Percentiles rank a stretch among this genome's conserved stretches.
Conservation (phyloP, 2,797 vertebrate genomes). For the Hyperoplus immaculatus region DNA sequence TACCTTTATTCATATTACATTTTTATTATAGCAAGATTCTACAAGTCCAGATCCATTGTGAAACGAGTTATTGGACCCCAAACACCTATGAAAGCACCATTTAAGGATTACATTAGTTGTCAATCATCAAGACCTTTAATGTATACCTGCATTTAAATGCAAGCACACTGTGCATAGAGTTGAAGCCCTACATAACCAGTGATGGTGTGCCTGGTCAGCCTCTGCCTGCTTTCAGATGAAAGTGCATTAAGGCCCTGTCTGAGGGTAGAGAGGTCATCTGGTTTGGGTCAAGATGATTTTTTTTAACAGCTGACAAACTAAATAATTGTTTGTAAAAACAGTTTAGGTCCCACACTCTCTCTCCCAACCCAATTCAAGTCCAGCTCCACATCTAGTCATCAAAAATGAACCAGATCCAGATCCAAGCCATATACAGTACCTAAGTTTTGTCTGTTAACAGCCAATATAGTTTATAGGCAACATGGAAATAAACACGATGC, state of each 20-base stretch:
- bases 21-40: no score
- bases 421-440: slow-evolving; percentile 14
- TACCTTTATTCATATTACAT: background rate
- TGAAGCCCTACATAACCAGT: slow-evolving; percentile 12
- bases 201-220: slow-evolving; percentile 30
- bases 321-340: slow-evolving; percentile 28
- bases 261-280: slow-evolving; percentile 43
- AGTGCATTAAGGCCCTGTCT: slow-evolving; percentile 26
- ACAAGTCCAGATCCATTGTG: background rate
- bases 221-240: slow-evolving; percentile 31
- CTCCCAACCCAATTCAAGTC: slow-evolving; percentile 38
- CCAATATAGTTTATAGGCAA: slow-evolving; percentile 42
- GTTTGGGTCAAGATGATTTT: slow-evolving; percentile 43
- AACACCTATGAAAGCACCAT: background rate
- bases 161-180: background rate
- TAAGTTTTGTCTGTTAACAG: slow-evolving; percentile 29
- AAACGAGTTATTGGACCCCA: background rate
- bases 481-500: slow-evolving; percentile 42
- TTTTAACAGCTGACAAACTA: slow-evolving; percentile 31
- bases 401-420: slow-evolving; percentile 33
- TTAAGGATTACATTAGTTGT: background rate
- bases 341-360: slow-evolving; percentile 35
- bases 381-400: slow-evolving; percentile 33
- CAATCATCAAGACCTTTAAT: no score
- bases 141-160: background rate